Evolutionary conservation across 2,888 invertebrate genomes (phyloP), one percentile per base, ranked within the genome.

Genomic region (Pollenia amentaria): DNA sequence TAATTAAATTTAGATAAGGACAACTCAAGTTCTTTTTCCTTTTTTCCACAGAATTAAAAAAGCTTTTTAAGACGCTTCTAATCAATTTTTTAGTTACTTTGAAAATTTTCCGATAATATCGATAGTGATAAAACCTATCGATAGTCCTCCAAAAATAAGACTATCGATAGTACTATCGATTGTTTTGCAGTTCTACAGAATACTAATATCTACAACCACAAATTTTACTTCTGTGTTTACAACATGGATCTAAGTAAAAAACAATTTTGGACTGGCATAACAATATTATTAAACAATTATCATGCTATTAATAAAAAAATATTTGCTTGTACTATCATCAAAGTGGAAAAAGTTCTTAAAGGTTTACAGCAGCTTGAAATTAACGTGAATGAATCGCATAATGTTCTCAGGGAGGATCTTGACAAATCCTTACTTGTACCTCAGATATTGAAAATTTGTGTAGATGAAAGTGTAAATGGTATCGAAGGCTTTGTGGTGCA

Each of bases 281-380:
- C 93, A 72, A 94, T 97, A 88, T 95, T 96, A 91, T 91, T 96
- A 82, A 94, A 93, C 78, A 96, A 96, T 91, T 96, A 96, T 72
- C 96, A 97, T 91, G 94, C 96, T 80, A 93, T 96, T 8, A 97
- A 97, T 92, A 95, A 96, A 89, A 95, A 96, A 91, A 93, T 97
- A 90, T 95, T 95, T 92, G 95, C 95, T 4, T 91, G 92, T 55
- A 84, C 90, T 48, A 76, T 87, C 8, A 65, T 21, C 7, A 70
- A 84, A 70, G 90, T 90, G 0, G 80, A 89, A 21, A 89, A 88
- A 72, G 65, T 90, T 9, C 6, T 84, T 2, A 72, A 89, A 72
- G 94, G 88, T 0, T 88, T 51, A 65, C 77, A 42, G 81, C 88
- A 60, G 10, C 40, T 75, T 4, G 76, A 53, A 82, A 89, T 3